Conservation (phyloP, 2,888 invertebrate genomes). For the Lithophane semibrunnea region DNA sequence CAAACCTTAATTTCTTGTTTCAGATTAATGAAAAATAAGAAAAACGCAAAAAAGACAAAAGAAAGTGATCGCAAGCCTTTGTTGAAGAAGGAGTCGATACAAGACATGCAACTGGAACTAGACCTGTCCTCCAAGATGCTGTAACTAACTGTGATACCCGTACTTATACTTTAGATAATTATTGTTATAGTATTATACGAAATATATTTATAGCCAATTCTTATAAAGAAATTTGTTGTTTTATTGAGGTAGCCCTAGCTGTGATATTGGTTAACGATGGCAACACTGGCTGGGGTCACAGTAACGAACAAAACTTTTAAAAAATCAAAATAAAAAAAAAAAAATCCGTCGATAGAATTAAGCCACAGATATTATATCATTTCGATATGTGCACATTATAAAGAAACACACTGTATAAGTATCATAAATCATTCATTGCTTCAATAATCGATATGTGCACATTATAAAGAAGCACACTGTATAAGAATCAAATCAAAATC, state of each 20-base stretch:
- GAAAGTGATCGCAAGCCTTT: slow-evolving; percentile 90
- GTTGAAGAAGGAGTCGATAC: slow-evolving; percentile 89
- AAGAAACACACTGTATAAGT: too few relatives aligned
- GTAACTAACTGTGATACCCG: slow-evolving; percentile 86
- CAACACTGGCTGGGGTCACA: neutral
- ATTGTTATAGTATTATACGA: slow-evolving; percentile 63
- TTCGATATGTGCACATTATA: too few relatives aligned
- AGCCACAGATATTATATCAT: too few relatives aligned
- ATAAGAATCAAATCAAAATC: too few relatives aligned
- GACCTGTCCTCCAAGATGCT: slow-evolving; percentile 88
- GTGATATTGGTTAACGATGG: neutral
- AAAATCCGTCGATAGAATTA: too few relatives aligned
- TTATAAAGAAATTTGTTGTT: slow-evolving; percentile 15
- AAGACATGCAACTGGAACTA: slow-evolving; percentile 86
- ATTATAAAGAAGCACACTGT: too few relatives aligned
- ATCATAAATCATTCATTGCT: too few relatives aligned
- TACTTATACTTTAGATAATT: slow-evolving; percentile 63
- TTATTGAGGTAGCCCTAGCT: slow-evolving; percentile 1
- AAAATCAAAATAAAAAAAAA: too few relatives aligned
- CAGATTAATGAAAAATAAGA: slow-evolving; percentile 89
- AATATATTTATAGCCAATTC: slow-evolving; percentile 69
- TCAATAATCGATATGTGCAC: too few relatives aligned
- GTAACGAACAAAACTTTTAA: too few relatives aligned
- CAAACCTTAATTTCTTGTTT: too few relatives aligned
- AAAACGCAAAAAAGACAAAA: slow-evolving; percentile 91